Conservation (phyloP, 2,113 vertebrate genomes). For the Pogonocichla stellata region DNA sequence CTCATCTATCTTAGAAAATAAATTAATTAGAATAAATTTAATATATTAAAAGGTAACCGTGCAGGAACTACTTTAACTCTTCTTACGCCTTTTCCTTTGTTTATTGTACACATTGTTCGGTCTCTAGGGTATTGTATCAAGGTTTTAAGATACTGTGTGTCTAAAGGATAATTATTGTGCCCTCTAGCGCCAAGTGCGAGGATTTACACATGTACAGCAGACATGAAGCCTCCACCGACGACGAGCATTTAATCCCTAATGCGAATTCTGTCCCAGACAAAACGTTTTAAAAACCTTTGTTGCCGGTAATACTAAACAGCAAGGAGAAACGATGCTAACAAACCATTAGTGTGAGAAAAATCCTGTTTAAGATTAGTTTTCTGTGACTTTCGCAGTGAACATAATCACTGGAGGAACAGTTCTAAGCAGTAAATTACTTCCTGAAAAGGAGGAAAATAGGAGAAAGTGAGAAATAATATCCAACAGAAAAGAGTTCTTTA, state of each 20-base stretch:
- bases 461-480: not conserved
- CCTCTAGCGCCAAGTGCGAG: not conserved
- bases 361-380: not conserved
- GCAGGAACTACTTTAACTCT: not conserved
- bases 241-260: rapidly evolving
- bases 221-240: not conserved
- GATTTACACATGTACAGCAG: not conserved
- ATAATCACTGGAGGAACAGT: not conserved
- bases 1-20: rapidly evolving
- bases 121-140: not conserved
- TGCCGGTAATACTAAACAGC: not conserved
- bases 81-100: not conserved
- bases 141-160: rapidly evolving
- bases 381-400: not conserved
- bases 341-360: not conserved
- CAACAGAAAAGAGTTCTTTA: not conserved
- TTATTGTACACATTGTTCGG: not conserved
- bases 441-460: not conserved
- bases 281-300: not conserved
- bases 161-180: not conserved
- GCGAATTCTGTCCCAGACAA: not conserved
- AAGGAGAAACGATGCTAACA: not conserved
- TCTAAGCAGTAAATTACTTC: not conserved
- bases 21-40: not conserved
- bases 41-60: not conserved